A percentile compares a stretch with the other conserved stretches of the same genome.
These are phyloP conservation scores for Toxotes chatareus DNA, from an alignment of 2,113 vertebrate species.

Conservation along the genomic window DNA sequence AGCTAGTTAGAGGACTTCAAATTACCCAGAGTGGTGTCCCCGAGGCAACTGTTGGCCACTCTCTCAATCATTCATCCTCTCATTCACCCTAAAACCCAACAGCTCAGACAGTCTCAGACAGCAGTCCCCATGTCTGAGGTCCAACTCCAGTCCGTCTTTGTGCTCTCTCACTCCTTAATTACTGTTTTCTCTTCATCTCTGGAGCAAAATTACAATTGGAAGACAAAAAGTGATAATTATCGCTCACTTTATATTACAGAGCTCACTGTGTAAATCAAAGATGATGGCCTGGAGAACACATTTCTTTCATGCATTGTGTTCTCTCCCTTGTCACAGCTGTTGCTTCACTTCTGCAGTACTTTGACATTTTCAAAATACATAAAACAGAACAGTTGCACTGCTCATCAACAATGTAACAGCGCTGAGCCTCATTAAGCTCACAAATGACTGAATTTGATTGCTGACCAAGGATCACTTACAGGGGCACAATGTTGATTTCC, in stretches of 20 bases:
- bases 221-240: slow-evolving; percentile 56
- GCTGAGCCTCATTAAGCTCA: slow-evolving; percentile 56
- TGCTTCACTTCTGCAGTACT: not conserved
- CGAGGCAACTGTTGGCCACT: slow-evolving; percentile 20
- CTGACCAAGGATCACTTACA: slow-evolving; percentile 54
- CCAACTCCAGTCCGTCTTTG: slow-evolving; percentile 30
- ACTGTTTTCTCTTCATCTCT: slow-evolving; percentile 70
- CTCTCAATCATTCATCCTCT: slow-evolving; percentile 56
- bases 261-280: slow-evolving; percentile 45
- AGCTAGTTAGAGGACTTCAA: slow-evolving; percentile 47
- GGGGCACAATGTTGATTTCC: slow-evolving; percentile 27
- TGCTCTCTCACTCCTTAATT: slow-evolving; percentile 61
- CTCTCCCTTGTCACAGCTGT: not conserved
- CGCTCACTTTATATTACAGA: slow-evolving; percentile 38
- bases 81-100: slow-evolving; percentile 46
- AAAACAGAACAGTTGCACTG: slow-evolving; percentile 28
- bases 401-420: slow-evolving; percentile 8
- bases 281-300: not conserved
- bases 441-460: slow-evolving; percentile 50
- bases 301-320: slow-evolving; percentile 1
- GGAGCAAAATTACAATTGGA: slow-evolving; percentile 51
- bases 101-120: slow-evolving; percentile 55
- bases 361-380: slow-evolving; percentile 15
- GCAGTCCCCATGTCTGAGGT: slow-evolving; percentile 40
- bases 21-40: slow-evolving; percentile 55